These are phyloP conservation scores for Chironomus tentans DNA, from an alignment of 2,888 invertebrate genomes.

Conservation along the genomic window DNA sequence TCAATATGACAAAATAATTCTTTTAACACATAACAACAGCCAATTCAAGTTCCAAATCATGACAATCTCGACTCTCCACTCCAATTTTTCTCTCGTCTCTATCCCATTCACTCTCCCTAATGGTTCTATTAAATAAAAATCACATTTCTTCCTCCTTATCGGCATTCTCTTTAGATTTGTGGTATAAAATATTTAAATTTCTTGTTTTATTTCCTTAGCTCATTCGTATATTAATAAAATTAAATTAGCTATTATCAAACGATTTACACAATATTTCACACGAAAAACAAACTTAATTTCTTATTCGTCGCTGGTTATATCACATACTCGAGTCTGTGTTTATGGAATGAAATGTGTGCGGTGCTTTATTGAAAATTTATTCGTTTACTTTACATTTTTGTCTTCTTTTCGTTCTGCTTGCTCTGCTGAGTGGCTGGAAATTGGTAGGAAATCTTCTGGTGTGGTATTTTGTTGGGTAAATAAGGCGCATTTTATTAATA, in stretches of 20 bases:
- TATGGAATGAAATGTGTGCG: neutral
- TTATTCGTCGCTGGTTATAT: neutral
- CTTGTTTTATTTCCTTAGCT: neutral
- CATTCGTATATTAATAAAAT: slow-evolving; percentile 8
- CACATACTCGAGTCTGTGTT: neutral
- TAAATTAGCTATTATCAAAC: slow-evolving; percentile 4
- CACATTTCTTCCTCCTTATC: neutral
- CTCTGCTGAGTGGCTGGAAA: no score
- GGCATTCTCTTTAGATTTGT: neutral
- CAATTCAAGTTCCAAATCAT: neutral
- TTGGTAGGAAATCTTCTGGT: no score
- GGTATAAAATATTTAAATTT: neutral
- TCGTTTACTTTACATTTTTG: no score
- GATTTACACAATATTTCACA: slow-evolving; percentile 12
- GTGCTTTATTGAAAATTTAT: neutral
- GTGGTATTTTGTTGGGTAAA: no score
- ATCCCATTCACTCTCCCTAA: neutral
- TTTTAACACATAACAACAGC: no score
- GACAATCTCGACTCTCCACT: neutral
- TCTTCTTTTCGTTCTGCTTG: no score
- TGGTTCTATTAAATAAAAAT: slow-evolving; percentile 6
- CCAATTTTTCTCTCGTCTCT: neutral
- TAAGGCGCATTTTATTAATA: no score
- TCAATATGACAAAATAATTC: slow-evolving; percentile 6
- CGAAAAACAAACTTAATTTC: neutral